These are phyloP conservation scores for Drosophila santomea DNA, from an alignment of 1,140 invertebrate genomes.

Conservation along the genomic window DNA sequence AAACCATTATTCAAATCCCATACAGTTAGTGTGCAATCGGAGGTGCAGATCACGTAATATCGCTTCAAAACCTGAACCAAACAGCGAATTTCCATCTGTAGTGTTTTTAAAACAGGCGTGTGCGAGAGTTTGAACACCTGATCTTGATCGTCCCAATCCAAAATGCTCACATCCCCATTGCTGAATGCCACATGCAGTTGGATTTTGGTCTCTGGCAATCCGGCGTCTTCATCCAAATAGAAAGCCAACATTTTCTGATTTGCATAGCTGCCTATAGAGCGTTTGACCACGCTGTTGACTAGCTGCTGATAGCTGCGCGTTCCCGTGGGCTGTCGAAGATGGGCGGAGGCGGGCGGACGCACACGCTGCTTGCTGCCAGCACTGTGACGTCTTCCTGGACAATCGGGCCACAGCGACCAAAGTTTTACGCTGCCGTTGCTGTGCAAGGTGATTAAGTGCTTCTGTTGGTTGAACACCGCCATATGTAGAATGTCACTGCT, in stretches of 20 bases:
- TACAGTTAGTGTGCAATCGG: slow-evolving; percentile 28
- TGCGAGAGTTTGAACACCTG: slow-evolving; percentile 37
- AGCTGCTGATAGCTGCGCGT: slow-evolving; percentile 37
- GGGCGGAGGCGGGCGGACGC: slow-evolving; percentile 1
- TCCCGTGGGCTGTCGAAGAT: slow-evolving; percentile 11
- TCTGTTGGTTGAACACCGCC: slow-evolving; percentile 58
- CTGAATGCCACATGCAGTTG: slow-evolving; percentile 61
- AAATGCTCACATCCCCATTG: slow-evolving; percentile 59
- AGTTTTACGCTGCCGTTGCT: slow-evolving; percentile 64
- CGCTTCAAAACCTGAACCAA: slow-evolving; percentile 40
- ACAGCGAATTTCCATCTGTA: slow-evolving; percentile 20
- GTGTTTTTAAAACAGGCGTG: slow-evolving; percentile 33
- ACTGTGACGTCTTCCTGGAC: slow-evolving; percentile 6
- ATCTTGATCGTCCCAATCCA: slow-evolving; percentile 48
- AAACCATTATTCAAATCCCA: slow-evolving; percentile 47
- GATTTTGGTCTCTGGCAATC: slow-evolving; percentile 17
- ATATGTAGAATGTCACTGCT: slow-evolving; percentile 36
- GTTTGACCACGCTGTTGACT: slow-evolving; percentile 43
- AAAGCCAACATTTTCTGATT: slow-evolving; percentile 53
- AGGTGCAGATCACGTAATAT: slow-evolving; percentile 59
- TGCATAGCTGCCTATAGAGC: slow-evolving; percentile 10
- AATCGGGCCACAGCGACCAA: slow-evolving; percentile 45
- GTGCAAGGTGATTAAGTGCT: slow-evolving; percentile 63
- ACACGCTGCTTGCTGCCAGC: slow-evolving; percentile 17
- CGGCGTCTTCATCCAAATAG: slow-evolving; percentile 45